Evolutionary conservation across 2,888 invertebrate species (phyloP).

Genomic region (Phyto melanocephala): DNA sequence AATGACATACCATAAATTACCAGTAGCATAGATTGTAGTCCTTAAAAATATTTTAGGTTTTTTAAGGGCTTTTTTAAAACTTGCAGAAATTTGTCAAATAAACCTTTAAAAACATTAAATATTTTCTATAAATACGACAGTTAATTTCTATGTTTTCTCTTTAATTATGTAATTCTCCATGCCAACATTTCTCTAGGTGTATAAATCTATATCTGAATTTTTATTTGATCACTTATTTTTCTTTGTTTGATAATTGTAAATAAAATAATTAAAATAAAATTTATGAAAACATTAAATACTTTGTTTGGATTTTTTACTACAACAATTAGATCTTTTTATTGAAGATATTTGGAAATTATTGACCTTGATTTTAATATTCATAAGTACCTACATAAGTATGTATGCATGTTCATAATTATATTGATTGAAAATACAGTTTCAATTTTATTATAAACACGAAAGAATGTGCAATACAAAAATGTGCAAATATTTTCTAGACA

Average conservation of each 20-base stretch:
- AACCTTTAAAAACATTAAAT: too few relatives aligned
- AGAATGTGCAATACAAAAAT: neutral
- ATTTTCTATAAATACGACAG: too few relatives aligned
- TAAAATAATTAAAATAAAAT: slow-evolving; percentile 16
- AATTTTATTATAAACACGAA: slow-evolving; percentile 2
- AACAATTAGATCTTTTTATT: neutral
- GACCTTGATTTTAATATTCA: slow-evolving; percentile 46
- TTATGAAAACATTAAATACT: slow-evolving; percentile 31
- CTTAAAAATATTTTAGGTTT: too few relatives aligned
- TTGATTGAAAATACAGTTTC: too few relatives aligned
- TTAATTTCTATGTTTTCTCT: too few relatives aligned
- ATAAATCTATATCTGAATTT: neutral
- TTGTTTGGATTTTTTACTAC: neutral
- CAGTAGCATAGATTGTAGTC: too few relatives aligned
- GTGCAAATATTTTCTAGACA: neutral
- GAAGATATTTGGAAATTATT: slow-evolving; percentile 33
- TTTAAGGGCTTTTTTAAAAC: too few relatives aligned
- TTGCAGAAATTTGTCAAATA: too few relatives aligned
- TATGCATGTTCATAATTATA: too few relatives aligned
- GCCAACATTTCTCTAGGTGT: neutral
- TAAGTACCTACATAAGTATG: slow-evolving; percentile 1
- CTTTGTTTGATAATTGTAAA: too few relatives aligned
- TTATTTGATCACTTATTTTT: too few relatives aligned
- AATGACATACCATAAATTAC: too few relatives aligned
- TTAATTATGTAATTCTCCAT: neutral